Base-by-base conservation (phyloP, 2,797 vertebrate genomes). In the Siniperca scherzeri region DNA sequence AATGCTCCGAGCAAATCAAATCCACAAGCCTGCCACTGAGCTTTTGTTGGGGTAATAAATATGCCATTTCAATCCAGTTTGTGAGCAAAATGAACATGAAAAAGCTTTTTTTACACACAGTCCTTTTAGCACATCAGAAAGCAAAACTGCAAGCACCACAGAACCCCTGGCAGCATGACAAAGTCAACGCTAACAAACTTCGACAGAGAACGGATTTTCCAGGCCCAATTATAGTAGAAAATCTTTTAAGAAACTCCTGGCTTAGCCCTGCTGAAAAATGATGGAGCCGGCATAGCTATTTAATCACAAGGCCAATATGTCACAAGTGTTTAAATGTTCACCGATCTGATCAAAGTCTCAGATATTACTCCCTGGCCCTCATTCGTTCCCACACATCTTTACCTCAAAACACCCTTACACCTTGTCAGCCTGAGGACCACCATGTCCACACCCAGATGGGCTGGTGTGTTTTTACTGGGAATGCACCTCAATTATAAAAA, bases 261-360 rank as follows among this genome's bases (percentile, higher is more conserved):
- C 87, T 91, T 80, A 88, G 90, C 78, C 82, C 78, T 72, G 91
- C 84, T 91, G 74, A 85, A 82, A 90, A 87, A 92, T 73, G 83
- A 87, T 82, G 74, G 74, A 88, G 87, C 84, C 76, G 74, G 46
- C 83, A 65, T 46, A 79, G 80, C 86, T 79, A 52, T 82, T 83
- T 68, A 87, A 92, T 90, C 90, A 93, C 91, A 90, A 91, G 85
- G 81, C 83, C 67, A 30, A 52, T 11, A 62, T 90, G 94, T 94
- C 93, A 91, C 78, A 86, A 83, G 69, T 69, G 81, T 91, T 95
- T 91, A 92, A 90, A 89, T 80, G 85, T 87, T 84, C 81, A 69
- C 77, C 38, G 21, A 90, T 91, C 78, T 93, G 94, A 96, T 96
- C 94, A 96, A 96, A 96, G 94, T 75, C 83, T 88, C 53, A 42